Conservation (phyloP, 2,888 invertebrate genomes). For the Cataglyphis rosenhaueri region DNA sequence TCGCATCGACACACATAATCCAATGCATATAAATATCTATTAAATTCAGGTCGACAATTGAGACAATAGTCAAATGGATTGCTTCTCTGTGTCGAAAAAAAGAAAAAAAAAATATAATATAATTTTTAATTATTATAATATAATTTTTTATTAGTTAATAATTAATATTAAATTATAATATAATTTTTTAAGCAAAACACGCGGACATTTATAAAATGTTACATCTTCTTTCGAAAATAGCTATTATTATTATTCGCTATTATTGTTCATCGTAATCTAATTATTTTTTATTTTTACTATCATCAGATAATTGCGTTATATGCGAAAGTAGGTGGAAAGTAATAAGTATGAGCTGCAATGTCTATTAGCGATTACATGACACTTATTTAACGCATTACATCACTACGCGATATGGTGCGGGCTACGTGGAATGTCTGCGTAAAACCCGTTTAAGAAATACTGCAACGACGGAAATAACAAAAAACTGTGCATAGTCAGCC, state of each 20-base stretch:
- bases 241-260: background rate
- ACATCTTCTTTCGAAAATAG: background rate
- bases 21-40: constrained; percentile 13
- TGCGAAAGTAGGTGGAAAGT: background rate
- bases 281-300: constrained; percentile 1
- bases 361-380: constrained; percentile 26
- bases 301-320: background rate
- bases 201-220: too few species aligned
- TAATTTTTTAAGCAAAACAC: too few species aligned
- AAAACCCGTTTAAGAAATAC: constrained; percentile 15
- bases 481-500: background rate
- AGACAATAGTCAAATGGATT: background rate
- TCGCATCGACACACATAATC: background rate
- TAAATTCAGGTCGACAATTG: background rate
- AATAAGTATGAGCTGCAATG: background rate
- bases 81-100: background rate
- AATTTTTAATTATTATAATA: too few species aligned
- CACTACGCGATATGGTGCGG: background rate
- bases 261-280: background rate
- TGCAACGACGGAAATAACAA: constrained; percentile 13
- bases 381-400: constrained; percentile 47
- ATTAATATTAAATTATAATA: too few species aligned
- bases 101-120: background rate
- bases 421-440: constrained; percentile 2
- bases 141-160: too few species aligned